Base-by-base conservation (phyloP, 2,113 vertebrate species). In the Hipposideros armiger region DNA sequence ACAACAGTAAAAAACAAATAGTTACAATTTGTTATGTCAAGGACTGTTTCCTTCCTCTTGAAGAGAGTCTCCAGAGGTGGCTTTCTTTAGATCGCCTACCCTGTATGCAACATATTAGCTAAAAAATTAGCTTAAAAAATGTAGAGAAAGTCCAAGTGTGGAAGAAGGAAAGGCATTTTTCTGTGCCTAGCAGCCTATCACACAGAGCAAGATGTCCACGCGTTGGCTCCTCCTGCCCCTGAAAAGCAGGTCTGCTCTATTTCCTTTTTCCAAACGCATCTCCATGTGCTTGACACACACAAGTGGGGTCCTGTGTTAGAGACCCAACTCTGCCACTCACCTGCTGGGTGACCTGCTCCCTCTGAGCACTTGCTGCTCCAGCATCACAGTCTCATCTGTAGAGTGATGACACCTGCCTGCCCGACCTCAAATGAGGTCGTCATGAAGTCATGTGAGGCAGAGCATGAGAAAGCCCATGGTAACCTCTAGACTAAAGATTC, bases 1-100 rank as follows among this genome's bases (percentile, higher is more conserved):
- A 60, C 60, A 36, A 45, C 50, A 42, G 19, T 70, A 64, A 96
- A 93, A 96, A 96, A 56, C n/a, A 84, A 95, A 90, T 58, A 78
- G 60, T 56, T 87, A 30, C 42, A 16, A 45, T 50, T 62, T 83
- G 66, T 50, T 72, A 78, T 87, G 54, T 92, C 78, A 72, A 45
- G 60, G 91, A 19, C 60, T 22, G 32, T 78, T 87, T 87, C 94
- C 80, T 96, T 96, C 28, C n/a, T 94, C 80, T 67, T 62, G 69
- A 67, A 60, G 91, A 92, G 66, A 84, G 70, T 80, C 86, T 91
- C 93, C 86, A 88, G 91, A 81, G 16, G 56, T 73, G 73, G 60
- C 30, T 90, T 86, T 54, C 72, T 81, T 66, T 36, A 56, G 69
- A 54, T 92, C 36, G 72, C 54, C 69, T 87, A 10, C 78, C 58